Evolutionary conservation across 2,888 invertebrate genomes (phyloP), one percentile per base, ranked within the genome.

Genomic region (Cerastis rubricosa): DNA sequence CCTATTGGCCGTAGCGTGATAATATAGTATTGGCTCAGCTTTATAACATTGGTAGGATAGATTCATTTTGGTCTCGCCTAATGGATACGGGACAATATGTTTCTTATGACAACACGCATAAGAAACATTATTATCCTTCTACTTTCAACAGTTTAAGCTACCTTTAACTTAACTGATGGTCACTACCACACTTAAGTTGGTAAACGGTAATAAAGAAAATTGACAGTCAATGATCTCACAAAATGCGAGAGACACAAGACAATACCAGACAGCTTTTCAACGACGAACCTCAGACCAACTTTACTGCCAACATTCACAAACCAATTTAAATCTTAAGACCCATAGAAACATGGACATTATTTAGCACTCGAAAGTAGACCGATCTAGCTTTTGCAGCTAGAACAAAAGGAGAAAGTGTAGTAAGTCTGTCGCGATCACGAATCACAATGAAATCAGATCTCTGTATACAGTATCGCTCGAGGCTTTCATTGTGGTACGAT

Each of bases 331-430:
- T 61, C 25, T 66, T 29, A 81, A 51, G 22, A 54, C 40, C 61
- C 9, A 47, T n/a, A 17, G 78, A 54, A 81, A 75, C 66, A 66
- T 78, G 66, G n/a, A 49, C 76, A 67, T 83, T 83, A 57, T 45
- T 83, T 83, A 57, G 51, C 45, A 40, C 45, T 75, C 1, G 80
- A 84, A 81, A 84, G 81, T 84, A 47, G 80, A 54, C 14, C 71
- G 40, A 74, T 74, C 78, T 85, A 85, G 77, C 68, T 47, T 74
- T 76, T 49, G 54, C 61, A 57, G 25, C 45, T 43, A n/a, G 40
- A 70, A 71, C 40, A 63, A 84, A 70, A 68, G 74, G 81, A 45
- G 81, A 82, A 82, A 82, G 81, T 84, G 9, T 43, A 43, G 11
- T 49, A 22, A 43, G 51, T 7, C 29, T 51, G 78, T 66, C 47